These are phyloP conservation scores for Montipora capricornis DNA, from an alignment of 64 coral and sea anemone species.

Conservation along the genomic window DNA sequence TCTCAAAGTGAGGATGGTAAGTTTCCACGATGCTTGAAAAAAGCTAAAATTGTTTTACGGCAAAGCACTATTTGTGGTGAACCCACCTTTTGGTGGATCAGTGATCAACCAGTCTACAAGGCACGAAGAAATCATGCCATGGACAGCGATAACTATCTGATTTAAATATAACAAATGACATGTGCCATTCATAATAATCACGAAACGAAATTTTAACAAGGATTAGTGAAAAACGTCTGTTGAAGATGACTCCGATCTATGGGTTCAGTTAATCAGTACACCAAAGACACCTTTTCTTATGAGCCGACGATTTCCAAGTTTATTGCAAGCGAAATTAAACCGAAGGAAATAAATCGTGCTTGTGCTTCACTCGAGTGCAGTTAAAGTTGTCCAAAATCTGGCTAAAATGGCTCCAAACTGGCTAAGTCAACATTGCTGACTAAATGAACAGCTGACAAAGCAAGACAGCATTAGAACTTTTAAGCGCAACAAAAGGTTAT, in stretches of 20 bases:
- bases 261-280: background rate
- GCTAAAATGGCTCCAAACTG: constrained; percentile 57
- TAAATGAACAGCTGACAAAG: constrained; percentile 80
- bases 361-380: background rate
- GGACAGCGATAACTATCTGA: constrained; percentile 64
- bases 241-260: background rate
- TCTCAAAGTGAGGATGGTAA: background rate
- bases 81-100: background rate
- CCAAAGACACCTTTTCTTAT: background rate
- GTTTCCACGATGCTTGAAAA: background rate
- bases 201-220: constrained; percentile 17
- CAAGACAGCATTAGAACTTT: constrained; percentile 80
- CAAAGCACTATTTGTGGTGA: background rate
- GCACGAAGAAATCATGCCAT: constrained; percentile 19
- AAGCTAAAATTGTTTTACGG: background rate
- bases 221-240: background rate
- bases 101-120: background rate
- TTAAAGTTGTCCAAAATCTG: constrained; percentile 25
- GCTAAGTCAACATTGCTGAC: constrained; percentile 69
- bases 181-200: constrained; percentile 56
- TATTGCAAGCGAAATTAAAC: background rate
- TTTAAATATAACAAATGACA: constrained; percentile 73
- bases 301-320: background rate
- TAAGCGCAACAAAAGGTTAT: constrained; percentile 58
- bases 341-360: background rate